Base-by-base conservation (phyloP, 2,888 invertebrate species). In the Piscicola geometra region DNA sequence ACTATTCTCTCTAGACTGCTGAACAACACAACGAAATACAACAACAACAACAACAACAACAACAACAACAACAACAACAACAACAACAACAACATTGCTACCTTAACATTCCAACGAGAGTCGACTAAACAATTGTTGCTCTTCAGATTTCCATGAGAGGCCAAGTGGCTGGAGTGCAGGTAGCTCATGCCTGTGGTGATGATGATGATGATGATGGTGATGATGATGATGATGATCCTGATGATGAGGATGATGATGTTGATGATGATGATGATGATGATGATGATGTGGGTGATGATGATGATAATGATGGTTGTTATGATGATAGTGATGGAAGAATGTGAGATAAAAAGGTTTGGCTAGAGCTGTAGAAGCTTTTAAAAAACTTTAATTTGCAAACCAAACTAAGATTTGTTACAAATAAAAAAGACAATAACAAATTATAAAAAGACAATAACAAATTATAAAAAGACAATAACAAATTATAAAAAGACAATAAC, bases 71-170 rank as follows among this genome's bases (percentile, higher is more conserved):
- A 47, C 9, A 47, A 47, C 50, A 47, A 9, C 9, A 47, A 47
- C 9, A 47, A 47, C 76, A 71, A 28, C n/a, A n/a, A n/a, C n/a
- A n/a, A n/a, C n/a, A n/a, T n/a, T n/a, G n/a, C n/a, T n/a, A 80
- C 80, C 77, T 75, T 76, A 5, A 79, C 35, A 15, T 83, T 83
- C 84, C 84, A 84, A 36, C 84, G 78, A 68, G 83, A 82, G 80
- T 84, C 84, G 30, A 84, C 82, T 1, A 84, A 81, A 76, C 84
- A 84, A 78, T 84, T 84, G 30, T 82, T 82, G 75, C 83, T 83
- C 76, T 83, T 83, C 76, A 84, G 80, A 79, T 84, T 84, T 28
- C 84, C 83, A 79, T 84, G 83, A 78, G 82, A 83, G 77, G 78
- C 80, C 15, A 84, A 81, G n/a, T 56, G 60, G 25, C 60, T 56